Evolutionary conservation across 2,888 invertebrate genomes (phyloP).

Genomic region (Leptinotarsa tumamoca): DNA sequence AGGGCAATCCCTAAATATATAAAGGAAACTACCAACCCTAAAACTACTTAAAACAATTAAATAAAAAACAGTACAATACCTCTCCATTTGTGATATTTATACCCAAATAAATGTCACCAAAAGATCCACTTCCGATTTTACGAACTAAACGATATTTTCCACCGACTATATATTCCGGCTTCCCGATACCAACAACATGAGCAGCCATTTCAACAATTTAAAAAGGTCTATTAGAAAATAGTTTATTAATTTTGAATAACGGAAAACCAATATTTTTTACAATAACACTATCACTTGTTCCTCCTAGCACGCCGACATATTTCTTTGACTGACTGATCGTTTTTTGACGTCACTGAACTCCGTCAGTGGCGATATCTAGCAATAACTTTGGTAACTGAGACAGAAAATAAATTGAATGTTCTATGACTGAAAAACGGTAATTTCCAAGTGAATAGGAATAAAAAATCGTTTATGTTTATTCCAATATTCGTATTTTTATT

Average conservation of each 20-base stretch:
- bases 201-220: constrained; percentile 65
- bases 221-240: constrained; percentile 60
- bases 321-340: constrained; percentile 57
- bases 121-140: constrained; percentile 98
- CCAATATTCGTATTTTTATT: too few species aligned
- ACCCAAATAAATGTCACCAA: constrained; percentile 98
- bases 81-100: constrained; percentile 92
- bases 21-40: background rate
- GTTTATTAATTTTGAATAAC: constrained; percentile 65
- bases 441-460: background rate
- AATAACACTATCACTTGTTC: constrained; percentile 67
- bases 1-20: constrained; percentile 32
- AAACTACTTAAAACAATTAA: background rate
- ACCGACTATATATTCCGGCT: constrained; percentile 86
- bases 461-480: too few species aligned
- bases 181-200: constrained; percentile 58
- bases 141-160: constrained; percentile 94
- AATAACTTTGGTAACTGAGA: background rate
- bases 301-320: constrained; percentile 72
- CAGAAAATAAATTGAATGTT: too few species aligned
- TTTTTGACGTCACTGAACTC: constrained; percentile 16
- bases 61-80: constrained; percentile 69
- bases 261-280: constrained; percentile 64
- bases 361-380: constrained; percentile 8
- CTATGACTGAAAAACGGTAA: background rate